Percentiles rank a stretch among this genome's conserved stretches.
These are phyloP conservation scores for Oncorhynchus tshawytscha DNA, from an alignment of 2,113 vertebrate species.

Conservation along the genomic window DNA sequence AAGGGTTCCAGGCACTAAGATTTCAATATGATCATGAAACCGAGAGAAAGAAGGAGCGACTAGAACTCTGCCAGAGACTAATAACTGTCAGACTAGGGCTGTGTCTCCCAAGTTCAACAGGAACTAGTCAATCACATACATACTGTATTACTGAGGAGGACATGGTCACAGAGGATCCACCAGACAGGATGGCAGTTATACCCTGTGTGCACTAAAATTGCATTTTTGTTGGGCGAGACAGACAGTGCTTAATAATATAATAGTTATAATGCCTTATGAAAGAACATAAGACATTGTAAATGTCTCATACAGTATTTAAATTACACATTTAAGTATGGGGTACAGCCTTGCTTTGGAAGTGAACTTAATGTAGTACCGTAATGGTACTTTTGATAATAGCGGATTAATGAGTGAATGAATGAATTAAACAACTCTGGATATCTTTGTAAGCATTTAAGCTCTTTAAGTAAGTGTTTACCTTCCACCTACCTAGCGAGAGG, in stretches of 20 bases:
- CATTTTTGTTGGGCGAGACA: neutral
- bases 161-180: neutral
- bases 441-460: constrained; percentile 43
- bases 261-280: constrained; percentile 1
- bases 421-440: constrained; percentile 41
- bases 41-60: neutral
- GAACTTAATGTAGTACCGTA: neutral
- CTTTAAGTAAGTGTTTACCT: constrained; percentile 55
- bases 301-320: neutral
- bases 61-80: constrained; percentile 17
- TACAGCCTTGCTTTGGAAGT: neutral
- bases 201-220: no score
- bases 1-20: no score
- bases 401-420: constrained; percentile 36
- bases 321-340: neutral
- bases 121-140: neutral
- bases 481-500: constrained; percentile 43
- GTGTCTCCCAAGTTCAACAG: neutral
- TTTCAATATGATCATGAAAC: no score
- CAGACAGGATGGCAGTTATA: neutral
- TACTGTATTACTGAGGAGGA: no score
- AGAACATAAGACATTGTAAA: neutral
- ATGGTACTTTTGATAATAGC: neutral
- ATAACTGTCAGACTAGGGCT: neutral
- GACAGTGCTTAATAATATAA: neutral